These are phyloP conservation scores for Ylistrum balloti DNA, from an alignment of 1,140 invertebrate species.

Conservation along the genomic window DNA sequence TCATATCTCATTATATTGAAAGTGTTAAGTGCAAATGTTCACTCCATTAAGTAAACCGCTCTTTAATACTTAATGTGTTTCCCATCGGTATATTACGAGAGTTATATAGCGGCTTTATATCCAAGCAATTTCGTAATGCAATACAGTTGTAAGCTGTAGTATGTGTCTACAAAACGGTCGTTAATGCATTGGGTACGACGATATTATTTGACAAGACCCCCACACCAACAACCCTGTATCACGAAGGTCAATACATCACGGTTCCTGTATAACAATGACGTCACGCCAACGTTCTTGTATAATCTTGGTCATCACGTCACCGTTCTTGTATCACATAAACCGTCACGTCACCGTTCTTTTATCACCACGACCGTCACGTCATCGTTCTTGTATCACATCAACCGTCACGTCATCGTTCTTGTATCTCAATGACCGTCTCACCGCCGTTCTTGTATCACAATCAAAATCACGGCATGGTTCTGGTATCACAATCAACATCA, in stretches of 20 bases:
- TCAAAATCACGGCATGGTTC: too few relatives aligned
- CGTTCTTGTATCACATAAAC: neutral
- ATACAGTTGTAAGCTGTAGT: neutral
- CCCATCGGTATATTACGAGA: slow-evolving; percentile 18
- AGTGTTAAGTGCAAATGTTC: slow-evolving; percentile 34
- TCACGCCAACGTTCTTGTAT: neutral
- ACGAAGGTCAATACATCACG: neutral
- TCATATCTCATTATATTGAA: slow-evolving; percentile 10
- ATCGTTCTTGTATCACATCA: too few relatives aligned
- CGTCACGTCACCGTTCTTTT: too few relatives aligned
- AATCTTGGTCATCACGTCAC: neutral
- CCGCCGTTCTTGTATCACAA: too few relatives aligned
- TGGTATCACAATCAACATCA: too few relatives aligned
- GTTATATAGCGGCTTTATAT: neutral
- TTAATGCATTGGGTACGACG: neutral
- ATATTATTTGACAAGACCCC: neutral
- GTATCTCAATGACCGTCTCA: too few relatives aligned
- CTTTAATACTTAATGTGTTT: slow-evolving; percentile 1
- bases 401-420: too few relatives aligned
- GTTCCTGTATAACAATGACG: neutral
- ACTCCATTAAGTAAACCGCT: slow-evolving; percentile 2
- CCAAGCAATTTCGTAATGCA: neutral
- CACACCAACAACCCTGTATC: neutral
- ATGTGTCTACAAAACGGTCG: neutral
- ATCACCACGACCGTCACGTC: too few relatives aligned